phyloP scores from a whole-genome alignment of 2,797 vertebrate genomes.

The Hephaestus fuliginosus region DNA sequence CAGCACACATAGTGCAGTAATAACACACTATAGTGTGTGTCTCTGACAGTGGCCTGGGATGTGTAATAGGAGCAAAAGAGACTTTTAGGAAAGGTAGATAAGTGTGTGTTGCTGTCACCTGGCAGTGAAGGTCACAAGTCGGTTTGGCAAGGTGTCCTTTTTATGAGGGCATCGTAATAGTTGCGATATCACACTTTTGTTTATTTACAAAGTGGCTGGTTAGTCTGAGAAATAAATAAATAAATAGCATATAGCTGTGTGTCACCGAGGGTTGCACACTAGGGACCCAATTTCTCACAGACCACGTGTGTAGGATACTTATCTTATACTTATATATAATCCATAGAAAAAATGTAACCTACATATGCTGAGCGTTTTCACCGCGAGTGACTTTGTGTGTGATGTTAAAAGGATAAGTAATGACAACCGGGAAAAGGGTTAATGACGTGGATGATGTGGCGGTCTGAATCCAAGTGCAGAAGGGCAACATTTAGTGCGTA shows the following conservation, averaged over 20 bases:
- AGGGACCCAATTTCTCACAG: slow-evolving; percentile 59
- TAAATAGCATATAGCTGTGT: neutral
- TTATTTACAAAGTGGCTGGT: neutral
- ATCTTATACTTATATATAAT: neutral
- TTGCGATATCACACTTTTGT: accelerated
- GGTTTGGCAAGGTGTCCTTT: slow-evolving; percentile 1
- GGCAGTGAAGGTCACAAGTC: slow-evolving; percentile 71
- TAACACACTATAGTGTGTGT: neutral
- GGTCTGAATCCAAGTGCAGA: slow-evolving; percentile 3
- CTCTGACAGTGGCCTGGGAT: accelerated
- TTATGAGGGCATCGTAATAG: neutral
- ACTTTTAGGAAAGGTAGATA: neutral
- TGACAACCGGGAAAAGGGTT: neutral
- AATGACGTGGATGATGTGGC: neutral
- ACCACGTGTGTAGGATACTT: slow-evolving; percentile 65
- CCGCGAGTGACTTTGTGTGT: neutral
- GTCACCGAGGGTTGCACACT: neutral
- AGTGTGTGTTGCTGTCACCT: slow-evolving; percentile 42
- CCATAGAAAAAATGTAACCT: slow-evolving; percentile 14
- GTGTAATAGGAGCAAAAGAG: neutral
- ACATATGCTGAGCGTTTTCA: accelerated
- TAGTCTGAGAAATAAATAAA: neutral
- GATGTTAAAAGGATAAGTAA: neutral
- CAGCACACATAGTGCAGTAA: neutral
- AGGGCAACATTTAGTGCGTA: neutral